Evolutionary conservation across 2,113 vertebrate species (phyloP).

Genomic region (Maccullochella peelii): DNA sequence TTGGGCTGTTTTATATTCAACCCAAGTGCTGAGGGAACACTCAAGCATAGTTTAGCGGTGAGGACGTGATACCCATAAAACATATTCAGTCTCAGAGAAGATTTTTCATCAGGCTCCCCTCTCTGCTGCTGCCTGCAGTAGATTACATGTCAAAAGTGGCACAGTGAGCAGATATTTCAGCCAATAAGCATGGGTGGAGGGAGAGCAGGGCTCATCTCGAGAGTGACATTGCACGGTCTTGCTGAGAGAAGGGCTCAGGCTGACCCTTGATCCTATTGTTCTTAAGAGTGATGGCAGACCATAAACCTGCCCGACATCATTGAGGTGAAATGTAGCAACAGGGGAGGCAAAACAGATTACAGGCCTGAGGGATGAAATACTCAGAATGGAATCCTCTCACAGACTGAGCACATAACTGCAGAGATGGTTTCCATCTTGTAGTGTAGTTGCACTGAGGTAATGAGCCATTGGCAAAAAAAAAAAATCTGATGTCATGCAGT

Average conservation of each 20-base stretch:
- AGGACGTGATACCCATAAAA: conserved; percentile 71
- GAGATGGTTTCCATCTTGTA: conserved; percentile 27
- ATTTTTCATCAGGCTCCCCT: conserved; percentile 68
- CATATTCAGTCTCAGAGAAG: conserved; percentile 43
- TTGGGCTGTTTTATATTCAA: conserved; percentile 61
- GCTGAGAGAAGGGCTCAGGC: conserved; percentile 30
- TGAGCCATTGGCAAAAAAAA: conserved; percentile 22
- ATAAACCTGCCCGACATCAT: conserved; percentile 76
- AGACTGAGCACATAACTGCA: conserved; percentile 20
- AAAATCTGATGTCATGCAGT: conserved; percentile 35
- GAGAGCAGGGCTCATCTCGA: conserved; percentile 31
- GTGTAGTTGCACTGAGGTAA: conserved; percentile 31
- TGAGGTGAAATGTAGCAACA: conserved; percentile 69
- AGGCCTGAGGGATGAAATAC: conserved; percentile 52
- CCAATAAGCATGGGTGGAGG: conserved; percentile 58
- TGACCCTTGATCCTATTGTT: conserved; percentile 77
- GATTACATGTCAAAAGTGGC: conserved; percentile 81
- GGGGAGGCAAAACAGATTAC: conserved; percentile 63
- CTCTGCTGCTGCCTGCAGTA: conserved; percentile 59
- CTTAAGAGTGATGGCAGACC: conserved; percentile 75
- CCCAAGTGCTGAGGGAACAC: conserved; percentile 48
- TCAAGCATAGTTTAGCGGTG: conserved; percentile 65
- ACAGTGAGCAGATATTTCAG: conserved; percentile 78
- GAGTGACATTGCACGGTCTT: conserved; percentile 58
- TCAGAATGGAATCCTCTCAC: conserved; percentile 45